Base-by-base conservation (phyloP, 2,888 invertebrate genomes). In the Mayetiola destructor region DNA sequence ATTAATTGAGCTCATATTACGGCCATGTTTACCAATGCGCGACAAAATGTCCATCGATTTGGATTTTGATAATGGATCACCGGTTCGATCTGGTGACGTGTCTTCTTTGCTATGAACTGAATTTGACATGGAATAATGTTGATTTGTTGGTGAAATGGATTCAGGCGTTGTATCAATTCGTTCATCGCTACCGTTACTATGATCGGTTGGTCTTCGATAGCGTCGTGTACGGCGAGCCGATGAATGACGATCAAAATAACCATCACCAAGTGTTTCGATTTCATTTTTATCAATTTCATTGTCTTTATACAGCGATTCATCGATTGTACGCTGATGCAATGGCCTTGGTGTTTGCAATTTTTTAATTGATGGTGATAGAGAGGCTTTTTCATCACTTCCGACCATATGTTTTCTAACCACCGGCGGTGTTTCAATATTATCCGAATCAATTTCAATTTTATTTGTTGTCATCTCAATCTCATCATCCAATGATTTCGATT, bases 401-500 rank as follows among this genome's bases (percentile, higher is more conserved):
- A 83, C 82, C n/a, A n/a, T n/a, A 29, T 80, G 71, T 63, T 84
- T 80, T 58, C 90, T 76, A 18, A 83, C 83, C 0, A 83, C 86
- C 5, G 91, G 90, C 20, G 91, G 90, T 2, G 91, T 91, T 75
- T 91, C 90, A 32, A 91, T 86, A 64, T 91, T 91, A 64, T 91
- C 91, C 2, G 89, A 88, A 69, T 91, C 91, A 39, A 91, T 88
- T 66, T 90, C 89, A 12, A 84, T 81, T 67, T 82, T 82, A 64
- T 85, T 84, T 18, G 77, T 76, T 30, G 37, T 40, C 10, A 27
- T n/a, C 14, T 27, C 10, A 14, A 48, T 42, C 27, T 57, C 56
- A 16, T 56, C 55, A 20, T 56, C 56, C n/a, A 40, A 12, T n/a
- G 48, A 48, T 27, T 48, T 23, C 27, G 27, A 48, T 27, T 48